phyloP scores from a whole-genome alignment of 2,888 invertebrate species.

The Pardosa pseudoannulata region DNA sequence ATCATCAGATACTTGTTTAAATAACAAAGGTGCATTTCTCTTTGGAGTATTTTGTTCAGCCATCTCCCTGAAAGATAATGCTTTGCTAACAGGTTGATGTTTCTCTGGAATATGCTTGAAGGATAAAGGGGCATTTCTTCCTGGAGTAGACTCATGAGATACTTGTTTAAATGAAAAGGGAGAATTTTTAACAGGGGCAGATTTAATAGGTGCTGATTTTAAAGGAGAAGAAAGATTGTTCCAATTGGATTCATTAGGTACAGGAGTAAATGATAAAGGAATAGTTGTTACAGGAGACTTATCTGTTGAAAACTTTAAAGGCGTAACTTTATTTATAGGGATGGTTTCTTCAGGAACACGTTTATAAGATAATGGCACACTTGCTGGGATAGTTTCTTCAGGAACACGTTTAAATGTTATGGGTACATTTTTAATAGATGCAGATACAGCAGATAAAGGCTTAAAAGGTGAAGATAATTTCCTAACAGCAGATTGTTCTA shows the following conservation, averaged over 20 bases:
- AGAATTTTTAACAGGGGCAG: background rate
- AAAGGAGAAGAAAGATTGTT: background rate
- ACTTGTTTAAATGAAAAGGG: background rate
- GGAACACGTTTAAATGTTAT: background rate
- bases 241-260: background rate
- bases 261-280: constrained; percentile 5
- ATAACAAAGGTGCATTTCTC: background rate
- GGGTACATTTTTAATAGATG: background rate
- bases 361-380: background rate
- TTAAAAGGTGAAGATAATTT: background rate
- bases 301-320: background rate
- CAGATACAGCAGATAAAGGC: background rate
- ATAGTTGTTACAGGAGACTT: background rate
- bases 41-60: background rate
- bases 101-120: background rate
- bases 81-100: background rate
- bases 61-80: background rate
- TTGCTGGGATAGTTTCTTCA: background rate
- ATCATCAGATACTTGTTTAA: background rate
- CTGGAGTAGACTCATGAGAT: background rate
- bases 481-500: background rate
- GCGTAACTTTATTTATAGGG: background rate
- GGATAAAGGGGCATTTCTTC: background rate
- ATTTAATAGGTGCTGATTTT: background rate
- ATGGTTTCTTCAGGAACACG: background rate